A percentile compares a stretch with the other conserved stretches of the same genome.
Evolutionary conservation across 2,797 vertebrate species (phyloP).

Genomic region (Perodicticus potto): DNA sequence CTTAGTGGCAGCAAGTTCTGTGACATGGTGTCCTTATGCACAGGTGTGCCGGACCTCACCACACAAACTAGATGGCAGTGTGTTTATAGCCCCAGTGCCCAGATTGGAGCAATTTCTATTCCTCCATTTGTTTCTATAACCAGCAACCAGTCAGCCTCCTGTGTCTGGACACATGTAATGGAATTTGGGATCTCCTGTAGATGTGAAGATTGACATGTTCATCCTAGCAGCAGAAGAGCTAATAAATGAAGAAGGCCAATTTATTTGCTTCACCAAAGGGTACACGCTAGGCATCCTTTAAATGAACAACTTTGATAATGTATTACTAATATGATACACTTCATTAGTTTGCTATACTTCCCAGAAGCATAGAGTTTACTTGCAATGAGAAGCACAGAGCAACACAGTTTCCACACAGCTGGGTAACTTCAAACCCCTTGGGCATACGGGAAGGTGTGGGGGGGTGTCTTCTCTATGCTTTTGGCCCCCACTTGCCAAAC

Average conservation of each 20-base stretch:
- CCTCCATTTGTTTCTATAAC: neutral
- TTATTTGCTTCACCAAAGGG: neutral
- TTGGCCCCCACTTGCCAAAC: neutral
- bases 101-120: neutral
- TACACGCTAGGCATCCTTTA: neutral
- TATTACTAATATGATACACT: neutral
- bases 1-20: neutral
- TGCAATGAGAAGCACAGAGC: neutral
- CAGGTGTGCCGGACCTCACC: neutral
- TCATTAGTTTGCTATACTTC: neutral
- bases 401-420: neutral
- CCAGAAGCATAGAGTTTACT: neutral
- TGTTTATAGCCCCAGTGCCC: neutral
- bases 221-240: constrained; percentile 20
- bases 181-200: neutral
- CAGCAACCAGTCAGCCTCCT: neutral
- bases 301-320: neutral
- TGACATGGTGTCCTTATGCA: neutral
- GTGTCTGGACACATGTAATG: neutral
- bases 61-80: neutral
- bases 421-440: neutral
- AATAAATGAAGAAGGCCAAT: constrained; percentile 6
- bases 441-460: neutral
- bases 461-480: neutral
- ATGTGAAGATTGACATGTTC: neutral